Evolutionary conservation across 1,140 invertebrate genomes (phyloP).

Genomic region (Tyrophagus putrescentiae): DNA sequence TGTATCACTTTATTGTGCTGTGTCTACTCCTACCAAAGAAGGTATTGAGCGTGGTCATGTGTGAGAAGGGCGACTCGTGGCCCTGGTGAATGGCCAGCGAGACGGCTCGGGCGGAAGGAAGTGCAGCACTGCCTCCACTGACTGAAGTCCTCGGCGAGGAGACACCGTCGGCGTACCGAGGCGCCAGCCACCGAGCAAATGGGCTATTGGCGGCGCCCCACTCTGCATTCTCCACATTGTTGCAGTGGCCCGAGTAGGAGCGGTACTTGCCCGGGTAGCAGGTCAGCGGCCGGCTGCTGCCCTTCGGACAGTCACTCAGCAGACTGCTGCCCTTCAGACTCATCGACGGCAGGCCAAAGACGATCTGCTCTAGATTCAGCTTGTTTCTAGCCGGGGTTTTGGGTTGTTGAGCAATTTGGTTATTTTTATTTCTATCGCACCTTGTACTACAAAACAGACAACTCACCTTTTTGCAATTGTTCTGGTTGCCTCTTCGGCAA

Average conservation of each 20-base stretch:
- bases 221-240: slow-evolving; percentile 72
- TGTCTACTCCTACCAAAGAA: slow-evolving; percentile 40
- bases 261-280: slow-evolving; percentile 43
- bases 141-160: background rate
- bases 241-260: slow-evolving; percentile 73
- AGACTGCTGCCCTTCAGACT: slow-evolving; percentile 36
- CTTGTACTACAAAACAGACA: background rate
- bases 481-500: slow-evolving; percentile 41
- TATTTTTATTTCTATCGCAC: background rate
- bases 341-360: slow-evolving; percentile 36
- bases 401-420: background rate
- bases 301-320: slow-evolving; percentile 34
- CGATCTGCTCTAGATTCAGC: slow-evolving; percentile 36
- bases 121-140: slow-evolving; percentile 26
- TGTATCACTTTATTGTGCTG: slow-evolving; percentile 11
- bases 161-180: slow-evolving; percentile 60
- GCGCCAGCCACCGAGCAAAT: slow-evolving; percentile 56
- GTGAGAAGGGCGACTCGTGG: slow-evolving; percentile 35
- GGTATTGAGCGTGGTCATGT: slow-evolving; percentile 53
- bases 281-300: slow-evolving; percentile 35
- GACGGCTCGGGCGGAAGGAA: slow-evolving; percentile 51
- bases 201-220: slow-evolving; percentile 67
- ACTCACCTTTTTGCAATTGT: slow-evolving; percentile 38
- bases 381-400: slow-evolving; percentile 33
- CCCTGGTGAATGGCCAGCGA: slow-evolving; percentile 45